Conservation (phyloP, 2,113 vertebrate genomes). For the Tupaia chinensis region DNA sequence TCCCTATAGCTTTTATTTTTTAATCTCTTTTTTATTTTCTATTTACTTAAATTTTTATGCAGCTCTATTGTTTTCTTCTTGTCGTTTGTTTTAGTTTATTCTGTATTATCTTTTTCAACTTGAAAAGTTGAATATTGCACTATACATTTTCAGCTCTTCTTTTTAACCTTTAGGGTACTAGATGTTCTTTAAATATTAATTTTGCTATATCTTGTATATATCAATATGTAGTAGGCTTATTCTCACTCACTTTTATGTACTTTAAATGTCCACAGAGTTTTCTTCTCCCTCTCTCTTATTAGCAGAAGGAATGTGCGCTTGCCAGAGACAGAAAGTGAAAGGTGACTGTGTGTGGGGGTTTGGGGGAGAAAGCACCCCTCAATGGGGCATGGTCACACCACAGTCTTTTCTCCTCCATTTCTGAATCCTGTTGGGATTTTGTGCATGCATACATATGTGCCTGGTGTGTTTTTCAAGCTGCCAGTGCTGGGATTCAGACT, state of each 20-base stretch:
- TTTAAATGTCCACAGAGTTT: background rate
- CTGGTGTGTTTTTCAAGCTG: too few species aligned
- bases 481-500: too few species aligned
- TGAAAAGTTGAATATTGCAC: constrained; percentile 17
- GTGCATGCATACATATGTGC: too few species aligned
- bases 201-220: constrained; percentile 7
- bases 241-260: constrained; percentile 23
- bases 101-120: background rate
- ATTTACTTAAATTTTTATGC: constrained; percentile 43
- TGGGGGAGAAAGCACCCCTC: too few species aligned
- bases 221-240: constrained; percentile 29
- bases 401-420: too few species aligned
- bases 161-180: background rate
- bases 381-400: too few species aligned
- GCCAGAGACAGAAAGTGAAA: too few species aligned
- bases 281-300: background rate
- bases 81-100: background rate
- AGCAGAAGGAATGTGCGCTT: too few species aligned
- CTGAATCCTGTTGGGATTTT: too few species aligned
- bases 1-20: background rate
- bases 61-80: background rate
- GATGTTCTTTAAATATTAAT: background rate
- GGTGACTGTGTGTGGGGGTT: too few species aligned
- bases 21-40: background rate
- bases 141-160: background rate